Conservation (phyloP, 2,888 invertebrate genomes). For the Ennomos quercinarius region DNA sequence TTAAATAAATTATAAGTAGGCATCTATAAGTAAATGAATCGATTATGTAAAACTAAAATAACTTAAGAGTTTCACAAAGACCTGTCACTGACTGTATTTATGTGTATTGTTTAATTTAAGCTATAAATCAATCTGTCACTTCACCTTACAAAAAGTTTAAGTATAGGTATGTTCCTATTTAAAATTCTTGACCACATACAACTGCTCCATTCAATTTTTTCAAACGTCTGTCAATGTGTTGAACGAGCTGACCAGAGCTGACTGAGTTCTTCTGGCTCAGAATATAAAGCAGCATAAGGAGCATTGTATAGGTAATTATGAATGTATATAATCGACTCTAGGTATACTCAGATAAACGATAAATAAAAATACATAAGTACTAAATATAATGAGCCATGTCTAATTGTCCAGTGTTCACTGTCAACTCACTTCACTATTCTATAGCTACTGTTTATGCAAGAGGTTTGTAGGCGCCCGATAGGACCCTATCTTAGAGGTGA, state of each 20-base stretch:
- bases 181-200: slow-evolving; percentile 34
- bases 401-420: too few species aligned
- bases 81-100: not conserved
- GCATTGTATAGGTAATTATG: not conserved
- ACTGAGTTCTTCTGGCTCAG: slow-evolving; percentile 23
- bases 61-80: too few species aligned
- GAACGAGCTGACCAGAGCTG: slow-evolving; percentile 24
- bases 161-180: slow-evolving; percentile 21
- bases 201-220: slow-evolving; percentile 26
- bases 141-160: slow-evolving; percentile 11
- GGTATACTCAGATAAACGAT: too few species aligned
- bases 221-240: slow-evolving; percentile 27
- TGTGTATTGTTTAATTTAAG: not conserved
- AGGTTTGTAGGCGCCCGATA: too few species aligned
- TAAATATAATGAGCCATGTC: too few species aligned
- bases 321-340: not conserved
- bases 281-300: not conserved
- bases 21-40: not conserved
- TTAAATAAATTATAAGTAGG: not conserved
- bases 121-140: slow-evolving; percentile 13
- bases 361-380: too few species aligned
- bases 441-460: too few species aligned
- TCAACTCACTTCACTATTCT: too few species aligned
- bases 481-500: too few species aligned
- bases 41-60: too few species aligned